Conservation (phyloP, 2,888 invertebrate species). For the Cephonodes hylas region DNA sequence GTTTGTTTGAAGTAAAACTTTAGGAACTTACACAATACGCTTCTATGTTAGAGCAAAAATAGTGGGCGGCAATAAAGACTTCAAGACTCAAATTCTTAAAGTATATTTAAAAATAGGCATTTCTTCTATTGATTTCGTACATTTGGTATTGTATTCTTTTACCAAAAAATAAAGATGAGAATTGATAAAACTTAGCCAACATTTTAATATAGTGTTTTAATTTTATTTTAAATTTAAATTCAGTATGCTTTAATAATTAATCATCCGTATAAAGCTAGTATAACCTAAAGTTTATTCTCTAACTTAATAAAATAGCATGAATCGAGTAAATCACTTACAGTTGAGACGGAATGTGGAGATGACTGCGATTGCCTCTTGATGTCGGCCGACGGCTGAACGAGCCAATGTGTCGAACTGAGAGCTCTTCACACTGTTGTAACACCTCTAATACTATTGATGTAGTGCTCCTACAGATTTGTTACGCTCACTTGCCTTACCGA, state of each 20-base stretch:
- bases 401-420: constrained; percentile 22
- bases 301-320: constrained; percentile 2
- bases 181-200: no score
- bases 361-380: constrained; percentile 55
- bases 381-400: constrained; percentile 34
- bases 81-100: not conserved
- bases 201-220: no score
- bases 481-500: not conserved
- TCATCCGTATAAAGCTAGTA: no score
- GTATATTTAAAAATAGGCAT: not conserved
- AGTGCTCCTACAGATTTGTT: constrained; percentile 30
- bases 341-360: constrained; percentile 29
- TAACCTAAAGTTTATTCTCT: no score
- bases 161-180: no score
- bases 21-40: not conserved
- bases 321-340: constrained; percentile 47
- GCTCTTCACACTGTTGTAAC: constrained; percentile 39
- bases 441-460: constrained; percentile 48
- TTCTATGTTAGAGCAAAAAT: not conserved
- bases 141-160: not conserved
- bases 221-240: no score
- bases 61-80: not conserved
- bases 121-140: not conserved
- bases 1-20: not conserved
- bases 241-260: no score